These are phyloP conservation scores for Tryphoninae sp. DNA, from an alignment of 2,888 invertebrate genomes.

Conservation along the genomic window DNA sequence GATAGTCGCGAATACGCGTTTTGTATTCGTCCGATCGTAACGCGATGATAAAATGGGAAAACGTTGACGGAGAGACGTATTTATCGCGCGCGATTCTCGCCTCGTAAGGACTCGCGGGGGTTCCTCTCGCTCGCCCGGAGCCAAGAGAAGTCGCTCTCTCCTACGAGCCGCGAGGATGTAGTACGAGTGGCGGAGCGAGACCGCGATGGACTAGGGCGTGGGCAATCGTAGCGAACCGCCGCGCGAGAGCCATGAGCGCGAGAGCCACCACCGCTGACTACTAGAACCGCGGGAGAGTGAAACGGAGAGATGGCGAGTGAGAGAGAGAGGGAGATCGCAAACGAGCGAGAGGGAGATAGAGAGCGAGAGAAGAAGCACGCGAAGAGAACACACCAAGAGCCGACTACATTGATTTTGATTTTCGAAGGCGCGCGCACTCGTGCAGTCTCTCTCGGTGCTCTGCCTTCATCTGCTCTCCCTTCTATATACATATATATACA, in stretches of 20 bases:
- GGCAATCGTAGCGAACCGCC: slow-evolving; percentile 70
- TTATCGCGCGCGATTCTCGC: slow-evolving; percentile 2
- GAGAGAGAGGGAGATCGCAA: slow-evolving; percentile 25
- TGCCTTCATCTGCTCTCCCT: slow-evolving; percentile 35
- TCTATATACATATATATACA: not conserved
- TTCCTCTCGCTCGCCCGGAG: slow-evolving; percentile 8
- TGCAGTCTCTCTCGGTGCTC: slow-evolving; percentile 57
- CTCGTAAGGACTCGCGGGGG: not conserved
- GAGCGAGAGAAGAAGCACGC: slow-evolving; percentile 57
- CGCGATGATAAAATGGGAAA: not conserved
- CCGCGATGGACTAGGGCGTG: slow-evolving; percentile 74
- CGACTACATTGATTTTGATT: slow-evolving; percentile 79
- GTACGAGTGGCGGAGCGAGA: slow-evolving; percentile 63
- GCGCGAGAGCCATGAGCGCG: slow-evolving; percentile 34
- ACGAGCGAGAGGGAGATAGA: slow-evolving; percentile 51
- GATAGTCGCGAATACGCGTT: not conserved
- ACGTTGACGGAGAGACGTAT: not conserved
- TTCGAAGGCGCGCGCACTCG: slow-evolving; percentile 74
- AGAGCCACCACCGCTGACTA: slow-evolving; percentile 22
- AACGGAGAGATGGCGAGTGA: slow-evolving; percentile 39
- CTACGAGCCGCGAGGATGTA: slow-evolving; percentile 9
- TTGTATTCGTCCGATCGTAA: too few relatives aligned
- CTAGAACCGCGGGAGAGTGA: slow-evolving; percentile 9
- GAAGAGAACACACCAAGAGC: slow-evolving; percentile 59
- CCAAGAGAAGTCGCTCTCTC: slow-evolving; percentile 10